Base-by-base conservation (phyloP, 2,797 vertebrate genomes). In the Ptychobarbus kaznakovi region DNA sequence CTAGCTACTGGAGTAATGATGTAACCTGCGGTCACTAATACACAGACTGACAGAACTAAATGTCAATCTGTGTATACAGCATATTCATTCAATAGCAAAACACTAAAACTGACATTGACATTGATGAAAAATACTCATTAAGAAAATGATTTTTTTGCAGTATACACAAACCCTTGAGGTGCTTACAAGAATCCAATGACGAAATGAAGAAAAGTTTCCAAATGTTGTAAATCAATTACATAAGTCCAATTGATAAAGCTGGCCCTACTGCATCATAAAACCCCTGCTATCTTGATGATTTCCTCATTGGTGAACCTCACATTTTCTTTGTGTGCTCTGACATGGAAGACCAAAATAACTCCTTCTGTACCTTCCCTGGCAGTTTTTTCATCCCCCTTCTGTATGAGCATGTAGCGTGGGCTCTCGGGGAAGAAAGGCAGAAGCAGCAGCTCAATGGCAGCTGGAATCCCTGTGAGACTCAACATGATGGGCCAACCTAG, bases 391-490 rank as follows among this genome's bases (percentile, higher is more conserved):
- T 97, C 88, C 16, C 94, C 93, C 86, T 92, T 97, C 88, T 98
- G 96, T 81, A 98, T 95, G 88, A 99, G 96, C 92, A 96, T 94
- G 86, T 97, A 97, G 6, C 98, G 92, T 75, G 98, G 98, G n/a
- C 97, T 99, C 93, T 99, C 98, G 0, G 98, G 98, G 90, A 96
- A 97, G 77, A 97, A 95, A 12, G 98, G 98, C 89, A 99, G 83
- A 0, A 94, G 25, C 10, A 98, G 73, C 1, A 98, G 94, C 90
- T 99, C 95, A 0, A 97, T 3, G 0, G 91, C 63, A 0, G 98
- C 97, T 0, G 98, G 98, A 85, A 98, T 91, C 0, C 95, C 97
- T 0, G 98, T 99, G 74, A 99, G 90, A 2, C 94, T 96, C 70
- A 99, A 92, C 91, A 99, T 92, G 78, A 98, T 25, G 0, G 97